Conservation (phyloP, 2,113 vertebrate genomes). For the Gambusia affinis region DNA sequence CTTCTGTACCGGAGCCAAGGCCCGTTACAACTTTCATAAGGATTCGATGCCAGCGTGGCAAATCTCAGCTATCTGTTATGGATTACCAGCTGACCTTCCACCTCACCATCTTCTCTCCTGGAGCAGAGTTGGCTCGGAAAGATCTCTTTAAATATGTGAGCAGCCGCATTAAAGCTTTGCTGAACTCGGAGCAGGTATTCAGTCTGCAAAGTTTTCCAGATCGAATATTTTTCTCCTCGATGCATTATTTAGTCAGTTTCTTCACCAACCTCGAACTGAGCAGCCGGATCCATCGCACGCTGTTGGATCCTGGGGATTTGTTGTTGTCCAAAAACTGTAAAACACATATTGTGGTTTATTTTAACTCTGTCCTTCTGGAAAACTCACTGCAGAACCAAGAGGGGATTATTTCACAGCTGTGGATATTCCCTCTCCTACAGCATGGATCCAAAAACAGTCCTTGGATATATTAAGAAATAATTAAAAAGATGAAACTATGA, state of each 20-base stretch:
- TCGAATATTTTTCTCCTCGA: background rate
- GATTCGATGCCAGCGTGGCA: constrained; percentile 34
- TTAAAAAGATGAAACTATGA: background rate
- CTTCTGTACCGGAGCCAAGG: constrained; percentile 38
- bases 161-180: constrained; percentile 7
- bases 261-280: fast-evolving
- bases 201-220: background rate
- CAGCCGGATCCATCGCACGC: background rate
- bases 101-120: constrained; percentile 33
- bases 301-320: background rate
- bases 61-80: constrained; percentile 47
- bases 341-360: background rate
- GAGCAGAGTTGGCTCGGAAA: constrained; percentile 11
- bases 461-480: background rate
- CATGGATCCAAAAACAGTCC: background rate
- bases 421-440: background rate
- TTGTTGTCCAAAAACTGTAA: background rate
- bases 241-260: background rate
- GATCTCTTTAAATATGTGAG: constrained; percentile 29
- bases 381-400: background rate
- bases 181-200: constrained; percentile 15
- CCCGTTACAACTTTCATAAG: constrained; percentile 45
- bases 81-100: constrained; percentile 58
- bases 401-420: constrained; percentile 9
- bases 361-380: background rate